Evolutionary conservation across 2,797 vertebrate genomes (phyloP), one percentile per base, ranked within the genome.

Genomic region (Phyllotis vaccarum): DNA sequence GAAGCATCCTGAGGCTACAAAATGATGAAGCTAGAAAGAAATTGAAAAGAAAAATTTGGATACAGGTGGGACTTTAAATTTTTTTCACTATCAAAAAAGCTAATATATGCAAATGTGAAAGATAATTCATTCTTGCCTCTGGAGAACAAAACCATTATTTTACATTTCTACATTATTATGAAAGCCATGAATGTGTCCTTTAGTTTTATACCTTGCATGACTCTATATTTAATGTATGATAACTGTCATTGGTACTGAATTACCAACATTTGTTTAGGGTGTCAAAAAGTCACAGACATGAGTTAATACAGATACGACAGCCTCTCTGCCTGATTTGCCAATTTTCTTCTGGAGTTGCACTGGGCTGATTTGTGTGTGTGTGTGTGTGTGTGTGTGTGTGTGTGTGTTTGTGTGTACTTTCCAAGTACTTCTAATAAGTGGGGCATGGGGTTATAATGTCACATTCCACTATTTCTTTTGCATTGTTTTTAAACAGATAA

Each of bases 361-460:
- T 89, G 66, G 31, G 66, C 17, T 81, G n/a, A 54, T 70, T 49
- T 70, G n/a, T n/a, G n/a, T n/a, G n/a, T n/a, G n/a, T n/a, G n/a
- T n/a, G n/a, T n/a, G n/a, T n/a, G n/a, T n/a, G n/a, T n/a, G n/a
- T n/a, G n/a, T n/a, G n/a, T n/a, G n/a, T n/a, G n/a, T n/a, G n/a
- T n/a, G n/a, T n/a, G n/a, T n/a, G n/a, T n/a, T n/a, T n/a, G n/a
- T n/a, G n/a, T n/a, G n/a, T n/a, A n/a, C n/a, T n/a, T n/a, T n/a
- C n/a, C n/a, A n/a, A n/a, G n/a, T n/a, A 6, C 62, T 97, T 94
- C 81, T 89, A 92, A 74, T 89, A 58, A 88, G 74, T 24, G 40
- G 43, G 52, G 70, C 37, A 75, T 70, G 37, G 22, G 72, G 43
- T 95, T 40, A 68, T 89, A 91, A 95, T 68, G 24, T 60, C 31